These are phyloP conservation scores for Idaea straminata DNA, from an alignment of 2,888 invertebrate species.

Conservation along the genomic window DNA sequence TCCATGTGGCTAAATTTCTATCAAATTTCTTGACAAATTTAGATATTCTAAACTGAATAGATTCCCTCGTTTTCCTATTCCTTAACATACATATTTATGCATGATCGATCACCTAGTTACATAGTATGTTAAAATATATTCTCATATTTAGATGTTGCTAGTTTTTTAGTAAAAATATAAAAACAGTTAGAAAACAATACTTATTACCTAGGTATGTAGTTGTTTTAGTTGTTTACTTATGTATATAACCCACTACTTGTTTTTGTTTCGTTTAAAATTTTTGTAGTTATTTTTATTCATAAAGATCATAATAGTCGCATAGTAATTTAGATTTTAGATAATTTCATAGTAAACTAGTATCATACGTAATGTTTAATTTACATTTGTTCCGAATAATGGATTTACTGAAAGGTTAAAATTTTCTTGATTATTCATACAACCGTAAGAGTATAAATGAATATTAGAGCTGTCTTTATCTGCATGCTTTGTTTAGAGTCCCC, in stretches of 20 bases:
- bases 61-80: not conserved
- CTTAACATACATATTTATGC: constrained; percentile 1
- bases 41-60: not conserved
- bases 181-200: not conserved
- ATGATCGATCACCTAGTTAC: not conserved
- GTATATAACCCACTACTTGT: not conserved
- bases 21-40: not conserved
- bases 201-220: not conserved
- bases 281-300: not conserved
- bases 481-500: not conserved
- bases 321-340: not conserved
- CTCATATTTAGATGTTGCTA: not conserved
- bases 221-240: not conserved
- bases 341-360: not conserved
- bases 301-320: not conserved
- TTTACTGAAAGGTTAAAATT: not conserved
- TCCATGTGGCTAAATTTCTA: constrained; percentile 3
- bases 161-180: not conserved
- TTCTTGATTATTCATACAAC: not conserved
- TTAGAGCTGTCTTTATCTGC: not conserved
- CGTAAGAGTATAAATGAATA: not conserved
- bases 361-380: not conserved
- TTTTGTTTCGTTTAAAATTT: not conserved
- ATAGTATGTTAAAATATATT: not conserved
- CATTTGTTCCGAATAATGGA: not conserved